Percentiles rank a stretch among this genome's conserved stretches.
These are phyloP conservation scores for Drymodes brunneopygia DNA, from an alignment of 2,113 vertebrate genomes.

Conservation along the genomic window DNA sequence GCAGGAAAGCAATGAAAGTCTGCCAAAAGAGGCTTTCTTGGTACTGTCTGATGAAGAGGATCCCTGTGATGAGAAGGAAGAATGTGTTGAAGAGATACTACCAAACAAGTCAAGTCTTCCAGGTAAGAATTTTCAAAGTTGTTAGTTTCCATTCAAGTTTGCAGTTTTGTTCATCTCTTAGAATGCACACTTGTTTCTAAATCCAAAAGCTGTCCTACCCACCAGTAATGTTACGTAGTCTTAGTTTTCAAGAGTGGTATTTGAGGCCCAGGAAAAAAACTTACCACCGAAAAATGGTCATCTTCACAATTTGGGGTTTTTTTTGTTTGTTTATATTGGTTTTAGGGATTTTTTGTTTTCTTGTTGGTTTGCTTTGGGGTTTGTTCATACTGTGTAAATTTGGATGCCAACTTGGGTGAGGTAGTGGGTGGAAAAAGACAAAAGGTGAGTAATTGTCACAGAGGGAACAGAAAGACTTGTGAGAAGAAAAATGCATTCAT, in stretches of 20 bases:
- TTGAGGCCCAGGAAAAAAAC: not conserved
- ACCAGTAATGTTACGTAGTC: not conserved
- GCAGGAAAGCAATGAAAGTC: constrained; percentile 77
- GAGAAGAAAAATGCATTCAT: not conserved
- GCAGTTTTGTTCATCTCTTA: not conserved
- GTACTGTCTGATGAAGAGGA: constrained; percentile 85
- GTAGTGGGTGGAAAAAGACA: not conserved
- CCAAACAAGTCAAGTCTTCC: constrained; percentile 46
- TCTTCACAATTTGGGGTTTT: not conserved
- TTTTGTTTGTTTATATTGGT: not conserved
- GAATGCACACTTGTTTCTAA: not conserved
- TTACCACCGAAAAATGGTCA: rapidly evolving
- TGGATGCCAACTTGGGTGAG: not conserved
- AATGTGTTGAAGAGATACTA: not conserved
- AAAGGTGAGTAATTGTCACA: not conserved
- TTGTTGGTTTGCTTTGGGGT: not conserved
- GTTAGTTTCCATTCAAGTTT: not conserved
- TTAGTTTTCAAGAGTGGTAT: not conserved
- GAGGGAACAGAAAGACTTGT: not conserved
- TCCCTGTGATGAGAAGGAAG: constrained; percentile 69
- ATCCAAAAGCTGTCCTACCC: not conserved
- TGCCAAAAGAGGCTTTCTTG: constrained; percentile 83
- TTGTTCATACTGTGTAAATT: not conserved
- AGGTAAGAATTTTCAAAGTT: constrained; percentile 56
- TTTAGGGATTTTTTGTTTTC: not conserved